Conservation (phyloP, 2,113 vertebrate genomes). For the Tympanuchus pallidicinctus region DNA sequence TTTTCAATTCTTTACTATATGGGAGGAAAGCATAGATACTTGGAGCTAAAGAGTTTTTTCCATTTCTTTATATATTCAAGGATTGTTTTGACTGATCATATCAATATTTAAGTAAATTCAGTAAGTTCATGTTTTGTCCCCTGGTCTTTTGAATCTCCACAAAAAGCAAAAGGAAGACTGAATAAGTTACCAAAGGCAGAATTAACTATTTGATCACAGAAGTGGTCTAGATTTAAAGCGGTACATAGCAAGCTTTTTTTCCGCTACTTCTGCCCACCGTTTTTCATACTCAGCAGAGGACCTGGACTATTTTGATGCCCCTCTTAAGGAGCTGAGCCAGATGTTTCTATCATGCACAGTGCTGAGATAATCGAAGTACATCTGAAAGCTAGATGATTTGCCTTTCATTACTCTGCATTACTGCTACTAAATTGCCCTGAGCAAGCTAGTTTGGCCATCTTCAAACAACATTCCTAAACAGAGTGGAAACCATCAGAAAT, state of each 20-base stretch:
- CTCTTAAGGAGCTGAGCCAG: not conserved
- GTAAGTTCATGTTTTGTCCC: not conserved
- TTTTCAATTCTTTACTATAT: not conserved
- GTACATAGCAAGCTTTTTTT: not conserved
- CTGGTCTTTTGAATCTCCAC: not conserved
- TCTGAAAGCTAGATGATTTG: not conserved
- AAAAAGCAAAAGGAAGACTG: not conserved
- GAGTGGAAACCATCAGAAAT: not conserved
- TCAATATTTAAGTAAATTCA: not conserved
- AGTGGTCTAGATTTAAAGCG: not conserved
- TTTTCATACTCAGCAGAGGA: not conserved
- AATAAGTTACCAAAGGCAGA: not conserved
- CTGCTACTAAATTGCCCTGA: not conserved
- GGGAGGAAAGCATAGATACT: not conserved
- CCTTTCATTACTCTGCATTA: not conserved
- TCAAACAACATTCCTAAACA: not conserved
- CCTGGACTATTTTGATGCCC: not conserved
- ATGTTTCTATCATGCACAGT: not conserved
- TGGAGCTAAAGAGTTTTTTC: not conserved
- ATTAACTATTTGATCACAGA: not conserved
- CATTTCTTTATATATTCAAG: not conserved
- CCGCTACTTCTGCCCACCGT: not conserved
- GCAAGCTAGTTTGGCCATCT: not conserved
- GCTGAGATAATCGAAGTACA: not conserved
- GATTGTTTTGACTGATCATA: not conserved